Evolutionary conservation across 1,140 invertebrate species (phyloP).

Genomic region (Cyclina sinensis): DNA sequence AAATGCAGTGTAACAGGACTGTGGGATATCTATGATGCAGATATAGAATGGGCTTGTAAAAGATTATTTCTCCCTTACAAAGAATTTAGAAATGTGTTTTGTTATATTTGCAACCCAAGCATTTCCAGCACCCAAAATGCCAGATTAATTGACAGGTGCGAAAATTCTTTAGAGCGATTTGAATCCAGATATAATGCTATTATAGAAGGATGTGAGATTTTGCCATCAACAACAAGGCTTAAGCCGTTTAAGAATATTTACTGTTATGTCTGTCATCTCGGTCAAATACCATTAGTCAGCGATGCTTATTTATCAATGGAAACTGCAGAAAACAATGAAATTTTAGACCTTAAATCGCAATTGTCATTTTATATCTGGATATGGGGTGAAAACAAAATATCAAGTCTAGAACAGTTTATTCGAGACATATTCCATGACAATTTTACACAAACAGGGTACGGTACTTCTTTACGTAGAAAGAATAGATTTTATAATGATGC

Average conservation of each 20-base stretch:
- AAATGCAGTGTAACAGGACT: conserved; percentile 13
- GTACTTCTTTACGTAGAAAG: no score
- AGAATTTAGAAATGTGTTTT: not conserved
- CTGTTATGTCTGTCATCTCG: not conserved
- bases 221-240: not conserved
- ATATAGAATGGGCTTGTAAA: not conserved
- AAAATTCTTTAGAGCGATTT: not conserved
- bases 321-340: no score
- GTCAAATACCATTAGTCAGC: no score
- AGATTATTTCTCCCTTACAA: not conserved
- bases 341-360: no score
- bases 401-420: no score
- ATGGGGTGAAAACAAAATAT: no score
- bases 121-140: not conserved
- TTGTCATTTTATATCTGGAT: no score
- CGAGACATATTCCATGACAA: no score
- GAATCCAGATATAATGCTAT: not conserved
- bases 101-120: not conserved
- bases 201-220: not conserved
- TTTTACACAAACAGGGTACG: no score
- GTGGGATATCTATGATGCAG: not conserved
- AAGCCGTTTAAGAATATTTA: not conserved
- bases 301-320: no score
- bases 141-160: not conserved
- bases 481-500: no score